Conservation (phyloP, 2,797 vertebrate species). For the Hoplostethus mediterraneus region DNA sequence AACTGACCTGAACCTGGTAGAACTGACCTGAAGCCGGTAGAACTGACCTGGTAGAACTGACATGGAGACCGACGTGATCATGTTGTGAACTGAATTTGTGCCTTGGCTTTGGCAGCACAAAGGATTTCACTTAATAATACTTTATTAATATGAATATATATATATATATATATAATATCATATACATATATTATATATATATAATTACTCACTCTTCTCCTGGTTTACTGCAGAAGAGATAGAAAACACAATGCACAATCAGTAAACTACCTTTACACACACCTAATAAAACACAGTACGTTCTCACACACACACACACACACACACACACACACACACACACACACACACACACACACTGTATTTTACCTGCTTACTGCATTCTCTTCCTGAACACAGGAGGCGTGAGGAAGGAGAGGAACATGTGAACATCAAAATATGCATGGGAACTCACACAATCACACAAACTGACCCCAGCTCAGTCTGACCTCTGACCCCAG, state of each 20-base stretch:
- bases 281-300: background rate
- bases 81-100: background rate
- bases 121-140: too few relatives aligned
- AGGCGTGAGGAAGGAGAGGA: background rate
- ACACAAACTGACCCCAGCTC: too few relatives aligned
- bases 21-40: too few relatives aligned
- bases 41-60: too few relatives aligned
- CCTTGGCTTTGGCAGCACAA: background rate
- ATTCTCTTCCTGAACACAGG: constrained; percentile 62
- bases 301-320: background rate
- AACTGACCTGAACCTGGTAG: too few relatives aligned
- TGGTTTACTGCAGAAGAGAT: constrained; percentile 63
- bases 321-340: background rate
- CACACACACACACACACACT: background rate
- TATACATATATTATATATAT: background rate
- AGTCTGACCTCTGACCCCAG: too few relatives aligned
- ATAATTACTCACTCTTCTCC: constrained; percentile 77
- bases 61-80: too few relatives aligned
- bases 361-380: constrained; percentile 62
- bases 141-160: too few relatives aligned
- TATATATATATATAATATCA: too few relatives aligned
- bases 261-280: background rate
- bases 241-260: constrained; percentile 40
- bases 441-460: background rate
- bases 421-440: background rate